Conservation (phyloP, 2,888 invertebrate species). For the Ptilodon capucinus region DNA sequence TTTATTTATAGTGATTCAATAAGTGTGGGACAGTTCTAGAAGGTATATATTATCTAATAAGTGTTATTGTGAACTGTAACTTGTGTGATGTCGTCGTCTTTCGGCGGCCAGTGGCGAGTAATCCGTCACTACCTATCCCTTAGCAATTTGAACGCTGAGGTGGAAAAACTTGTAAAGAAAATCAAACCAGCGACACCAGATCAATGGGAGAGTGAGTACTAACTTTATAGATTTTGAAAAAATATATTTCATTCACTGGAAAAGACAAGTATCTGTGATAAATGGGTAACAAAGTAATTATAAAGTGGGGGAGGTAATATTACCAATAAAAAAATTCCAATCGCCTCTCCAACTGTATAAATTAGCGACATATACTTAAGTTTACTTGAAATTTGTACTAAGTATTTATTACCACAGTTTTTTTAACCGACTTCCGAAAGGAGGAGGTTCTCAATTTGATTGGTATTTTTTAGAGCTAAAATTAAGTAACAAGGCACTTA, state of each 20-base stretch:
- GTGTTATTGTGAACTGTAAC: neutral
- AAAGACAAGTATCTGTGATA: too few species aligned
- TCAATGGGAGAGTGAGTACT: constrained; percentile 72
- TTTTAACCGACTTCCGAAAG: too few species aligned
- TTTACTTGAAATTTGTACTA: too few species aligned
- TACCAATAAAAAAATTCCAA: too few species aligned
- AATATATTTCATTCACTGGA: neutral
- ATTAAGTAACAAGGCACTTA: too few species aligned
- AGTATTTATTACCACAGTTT: too few species aligned
- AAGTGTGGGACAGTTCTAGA: constrained; percentile 15
- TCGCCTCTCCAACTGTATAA: too few species aligned
- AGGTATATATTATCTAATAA: constrained; percentile 13
- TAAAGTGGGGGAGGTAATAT: too few species aligned
- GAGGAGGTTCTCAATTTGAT: too few species aligned
- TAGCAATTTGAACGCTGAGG: constrained; percentile 60
- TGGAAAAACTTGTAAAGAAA: constrained; percentile 67
- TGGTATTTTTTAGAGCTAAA: too few species aligned
- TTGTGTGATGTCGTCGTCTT: constrained; percentile 47
- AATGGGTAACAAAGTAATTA: too few species aligned
- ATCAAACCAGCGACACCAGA: constrained; percentile 61
- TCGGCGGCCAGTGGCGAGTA: constrained; percentile 72
- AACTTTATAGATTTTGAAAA: neutral
- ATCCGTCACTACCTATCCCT: constrained; percentile 69
- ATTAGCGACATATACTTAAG: too few species aligned
- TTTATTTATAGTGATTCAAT: neutral